A percentile compares a stretch with the other conserved stretches of the same genome.
phyloP scores from a whole-genome alignment of 2,113 vertebrate species.

The Crotalus horridus region DNA sequence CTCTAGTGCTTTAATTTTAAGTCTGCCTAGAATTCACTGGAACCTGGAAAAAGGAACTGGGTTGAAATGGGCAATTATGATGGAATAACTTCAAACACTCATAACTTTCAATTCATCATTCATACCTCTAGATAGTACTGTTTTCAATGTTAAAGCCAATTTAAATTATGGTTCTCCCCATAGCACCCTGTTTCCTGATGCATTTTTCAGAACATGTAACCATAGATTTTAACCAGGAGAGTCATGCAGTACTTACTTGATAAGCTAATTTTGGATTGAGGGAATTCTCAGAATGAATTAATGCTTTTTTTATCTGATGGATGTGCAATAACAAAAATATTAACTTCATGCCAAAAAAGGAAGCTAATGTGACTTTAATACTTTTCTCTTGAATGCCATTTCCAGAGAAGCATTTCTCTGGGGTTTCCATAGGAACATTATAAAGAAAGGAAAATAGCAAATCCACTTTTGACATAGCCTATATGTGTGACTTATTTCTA shows the following conservation, averaged over 20 bases:
- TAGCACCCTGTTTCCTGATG: neutral
- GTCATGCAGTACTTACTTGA: neutral
- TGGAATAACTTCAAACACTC: neutral
- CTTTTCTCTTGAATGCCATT: conserved; percentile 26
- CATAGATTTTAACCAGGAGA: neutral
- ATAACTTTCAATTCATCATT: neutral
- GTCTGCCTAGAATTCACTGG: neutral
- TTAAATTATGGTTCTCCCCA: neutral
- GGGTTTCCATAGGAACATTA: conserved; percentile 16
- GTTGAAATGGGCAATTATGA: neutral
- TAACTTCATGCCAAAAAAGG: conserved; percentile 9
- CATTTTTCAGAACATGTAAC: neutral
- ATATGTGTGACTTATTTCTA: neutral
- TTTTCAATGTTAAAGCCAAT: neutral
- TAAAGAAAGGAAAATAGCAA: conserved; percentile 30
- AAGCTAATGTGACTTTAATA: conserved; percentile 4
- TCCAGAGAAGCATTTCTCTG: conserved; percentile 27
- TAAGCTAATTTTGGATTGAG: neutral
- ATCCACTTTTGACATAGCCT: conserved; percentile 11
- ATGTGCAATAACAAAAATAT: conserved; percentile 6
- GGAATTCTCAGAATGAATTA: neutral
- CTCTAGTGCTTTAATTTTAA: neutral
- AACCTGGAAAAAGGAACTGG: neutral
- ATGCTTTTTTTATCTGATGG: neutral
- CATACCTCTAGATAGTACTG: neutral